Evolutionary conservation across 2,797 vertebrate species (phyloP).

Genomic region (Xenentodon cancila): DNA sequence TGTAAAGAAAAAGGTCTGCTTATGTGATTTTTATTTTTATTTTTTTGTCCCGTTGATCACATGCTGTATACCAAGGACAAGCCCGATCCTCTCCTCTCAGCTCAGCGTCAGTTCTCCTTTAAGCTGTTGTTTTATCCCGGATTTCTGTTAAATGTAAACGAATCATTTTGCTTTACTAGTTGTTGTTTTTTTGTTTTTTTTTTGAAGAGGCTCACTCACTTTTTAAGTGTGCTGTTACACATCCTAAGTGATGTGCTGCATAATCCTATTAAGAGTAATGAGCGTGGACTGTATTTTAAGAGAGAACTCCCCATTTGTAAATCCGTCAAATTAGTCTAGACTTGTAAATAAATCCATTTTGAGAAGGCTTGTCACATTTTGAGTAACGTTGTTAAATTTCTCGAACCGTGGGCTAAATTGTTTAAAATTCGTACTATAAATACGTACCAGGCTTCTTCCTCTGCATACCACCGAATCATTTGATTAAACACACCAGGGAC

Average conservation of each 20-base stretch:
- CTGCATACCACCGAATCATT: not conserved
- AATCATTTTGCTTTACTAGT: slow-evolving; percentile 10
- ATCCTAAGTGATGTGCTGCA: slow-evolving; percentile 43
- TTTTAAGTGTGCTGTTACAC: slow-evolving; percentile 32
- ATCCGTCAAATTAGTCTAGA: slow-evolving; percentile 65
- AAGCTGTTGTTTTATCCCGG: slow-evolving; percentile 40
- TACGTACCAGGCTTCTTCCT: not conserved
- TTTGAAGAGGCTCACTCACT: slow-evolving; percentile 32
- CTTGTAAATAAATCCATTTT: slow-evolving; percentile 64
- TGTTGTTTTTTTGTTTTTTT: no score
- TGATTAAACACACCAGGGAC: not conserved
- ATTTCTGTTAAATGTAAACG: slow-evolving; percentile 48
- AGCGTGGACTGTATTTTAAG: slow-evolving; percentile 47
- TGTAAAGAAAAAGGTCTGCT: no score
- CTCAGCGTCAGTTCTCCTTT: slow-evolving; percentile 25
- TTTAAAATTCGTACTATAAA: slow-evolving; percentile 13
- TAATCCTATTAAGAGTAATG: slow-evolving; percentile 74
- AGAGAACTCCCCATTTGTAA: slow-evolving; percentile 40
- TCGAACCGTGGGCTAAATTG: slow-evolving; percentile 22
- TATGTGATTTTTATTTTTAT: not conserved
- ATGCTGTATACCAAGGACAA: slow-evolving; percentile 37
- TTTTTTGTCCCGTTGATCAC: not conserved
- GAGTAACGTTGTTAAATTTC: slow-evolving; percentile 32
- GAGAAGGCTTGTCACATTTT: slow-evolving; percentile 16
- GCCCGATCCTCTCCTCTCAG: slow-evolving; percentile 16